Conservation (phyloP, 2,797 vertebrate species). For the Cirrhinus molitorella region DNA sequence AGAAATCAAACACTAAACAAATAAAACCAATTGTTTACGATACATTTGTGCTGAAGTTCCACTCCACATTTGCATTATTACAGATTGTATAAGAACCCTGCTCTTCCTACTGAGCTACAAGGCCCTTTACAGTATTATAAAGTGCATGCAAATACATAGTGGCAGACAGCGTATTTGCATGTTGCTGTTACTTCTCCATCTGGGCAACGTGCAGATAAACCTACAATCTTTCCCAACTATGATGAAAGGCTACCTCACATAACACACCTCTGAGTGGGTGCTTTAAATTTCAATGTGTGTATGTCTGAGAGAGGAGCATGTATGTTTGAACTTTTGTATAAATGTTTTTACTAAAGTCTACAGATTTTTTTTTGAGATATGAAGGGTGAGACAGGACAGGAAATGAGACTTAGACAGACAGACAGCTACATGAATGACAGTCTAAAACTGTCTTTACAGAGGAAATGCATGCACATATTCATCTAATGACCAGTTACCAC, state of each 20-base stretch:
- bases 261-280: slow-evolving; percentile 1
- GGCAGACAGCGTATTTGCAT: slow-evolving; percentile 45
- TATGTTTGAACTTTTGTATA: neutral
- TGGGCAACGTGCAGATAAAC: neutral
- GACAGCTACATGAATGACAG: neutral
- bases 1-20: neutral
- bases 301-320: neutral
- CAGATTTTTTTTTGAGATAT: neutral
- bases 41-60: neutral
- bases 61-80: neutral
- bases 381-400: neutral
- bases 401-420: neutral
- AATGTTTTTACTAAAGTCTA: neutral
- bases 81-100: slow-evolving; percentile 3
- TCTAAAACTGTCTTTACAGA: neutral
- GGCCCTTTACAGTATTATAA: slow-evolving; percentile 8
- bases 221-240: slow-evolving; percentile 4
- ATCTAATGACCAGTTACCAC: neutral
- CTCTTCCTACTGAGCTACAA: slow-evolving; percentile 9
- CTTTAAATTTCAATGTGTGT: neutral
- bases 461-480: neutral
- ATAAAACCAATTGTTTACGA: neutral
- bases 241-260: slow-evolving; percentile 15
- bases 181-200: slow-evolving; percentile 16
- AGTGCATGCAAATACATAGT: slow-evolving; percentile 33